phyloP scores from a whole-genome alignment of 2,797 vertebrate genomes.

The Enteromius anoplus region DNA sequence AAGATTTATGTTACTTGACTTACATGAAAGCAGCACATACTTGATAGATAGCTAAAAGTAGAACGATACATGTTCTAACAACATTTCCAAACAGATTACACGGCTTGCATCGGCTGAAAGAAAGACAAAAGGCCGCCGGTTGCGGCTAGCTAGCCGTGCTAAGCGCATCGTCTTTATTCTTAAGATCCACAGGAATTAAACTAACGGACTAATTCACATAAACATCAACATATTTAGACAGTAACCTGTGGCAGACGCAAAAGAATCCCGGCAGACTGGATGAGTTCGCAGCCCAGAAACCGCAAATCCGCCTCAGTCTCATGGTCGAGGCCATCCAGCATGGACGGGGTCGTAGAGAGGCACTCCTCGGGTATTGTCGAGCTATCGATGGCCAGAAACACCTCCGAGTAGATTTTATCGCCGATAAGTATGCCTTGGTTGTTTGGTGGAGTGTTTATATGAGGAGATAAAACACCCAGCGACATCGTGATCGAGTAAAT shows the following conservation, averaged over 20 bases:
- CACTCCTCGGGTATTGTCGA: conserved; percentile 94
- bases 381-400: conserved; percentile 93
- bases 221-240: neutral
- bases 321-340: conserved; percentile 84
- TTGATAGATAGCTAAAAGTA: neutral
- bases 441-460: conserved; percentile 67
- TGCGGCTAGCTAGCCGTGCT: neutral
- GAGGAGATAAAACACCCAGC: conserved; percentile 61
- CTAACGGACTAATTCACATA: neutral
- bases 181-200: no score
- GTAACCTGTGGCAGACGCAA: conserved; percentile 80
- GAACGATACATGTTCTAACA: neutral
- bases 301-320: conserved; percentile 82
- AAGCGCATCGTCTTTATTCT: neutral
- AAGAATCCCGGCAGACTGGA: conserved; percentile 84
- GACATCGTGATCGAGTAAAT: conserved; percentile 51
- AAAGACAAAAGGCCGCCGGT: conserved; percentile 42
- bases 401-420: conserved; percentile 92
- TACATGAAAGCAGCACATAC: neutral
- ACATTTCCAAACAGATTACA: neutral
- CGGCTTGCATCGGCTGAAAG: neutral
- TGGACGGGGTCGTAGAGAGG: conserved; percentile 86
- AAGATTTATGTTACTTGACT: neutral
- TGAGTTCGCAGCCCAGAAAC: conserved; percentile 85
- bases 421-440: conserved; percentile 92